phyloP scores from a whole-genome alignment of 1,140 invertebrate species.

The Chrysomallon squamiferum region DNA sequence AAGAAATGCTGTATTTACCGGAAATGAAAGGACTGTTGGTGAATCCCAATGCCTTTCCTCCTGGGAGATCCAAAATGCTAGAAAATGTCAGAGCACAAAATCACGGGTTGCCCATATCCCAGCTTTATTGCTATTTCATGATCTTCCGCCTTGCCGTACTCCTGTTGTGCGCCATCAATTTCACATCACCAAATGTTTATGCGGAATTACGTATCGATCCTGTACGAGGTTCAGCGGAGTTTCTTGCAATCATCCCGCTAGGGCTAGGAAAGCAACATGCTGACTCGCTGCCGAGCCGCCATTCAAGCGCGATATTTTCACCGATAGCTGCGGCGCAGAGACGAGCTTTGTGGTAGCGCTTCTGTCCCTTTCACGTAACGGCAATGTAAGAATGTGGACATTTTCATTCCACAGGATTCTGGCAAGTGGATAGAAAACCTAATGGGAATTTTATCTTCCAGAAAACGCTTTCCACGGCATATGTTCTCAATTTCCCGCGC shows the following conservation, averaged over 20 bases:
- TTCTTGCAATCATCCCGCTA: no score
- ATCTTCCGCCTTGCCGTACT: neutral
- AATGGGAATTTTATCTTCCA: neutral
- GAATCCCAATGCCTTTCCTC: no score
- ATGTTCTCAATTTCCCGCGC: constrained; percentile 7
- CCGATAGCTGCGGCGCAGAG: no score
- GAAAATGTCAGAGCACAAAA: no score
- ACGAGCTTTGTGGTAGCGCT: neutral
- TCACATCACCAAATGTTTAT: constrained; percentile 12
- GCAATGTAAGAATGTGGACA: neutral
- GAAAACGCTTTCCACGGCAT: neutral
- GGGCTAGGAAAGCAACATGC: no score
- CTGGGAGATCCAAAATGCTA: no score
- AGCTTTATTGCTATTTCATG: constrained; percentile 6
- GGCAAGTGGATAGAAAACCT: neutral
- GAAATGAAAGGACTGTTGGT: no score
- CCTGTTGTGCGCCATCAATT: constrained; percentile 7
- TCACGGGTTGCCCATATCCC: neutral
- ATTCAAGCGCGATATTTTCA: no score
- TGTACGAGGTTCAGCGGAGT: neutral
- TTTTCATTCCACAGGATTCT: neutral
- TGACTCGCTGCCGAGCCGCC: no score
- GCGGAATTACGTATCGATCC: constrained; percentile 8
- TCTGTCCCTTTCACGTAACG: constrained; percentile 2
- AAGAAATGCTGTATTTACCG: no score